Percentiles rank a stretch among this genome's conserved stretches.
Evolutionary conservation across 2,797 vertebrate species (phyloP).

Genomic region (Buceros bicornis): DNA sequence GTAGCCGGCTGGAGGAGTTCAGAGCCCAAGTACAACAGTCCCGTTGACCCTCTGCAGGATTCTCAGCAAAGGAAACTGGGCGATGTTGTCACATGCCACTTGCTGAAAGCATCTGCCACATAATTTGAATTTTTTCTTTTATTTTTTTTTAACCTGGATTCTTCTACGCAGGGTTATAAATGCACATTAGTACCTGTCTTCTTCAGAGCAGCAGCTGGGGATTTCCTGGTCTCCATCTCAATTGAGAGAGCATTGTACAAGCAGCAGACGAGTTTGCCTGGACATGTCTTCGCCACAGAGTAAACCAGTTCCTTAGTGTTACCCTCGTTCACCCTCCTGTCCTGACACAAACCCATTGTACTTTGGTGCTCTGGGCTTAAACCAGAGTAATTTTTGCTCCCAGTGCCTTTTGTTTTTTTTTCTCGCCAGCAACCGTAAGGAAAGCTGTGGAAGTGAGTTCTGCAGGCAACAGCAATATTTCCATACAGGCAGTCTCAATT

Average conservation of each 20-base stretch:
- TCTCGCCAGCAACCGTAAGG: neutral
- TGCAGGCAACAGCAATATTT: neutral
- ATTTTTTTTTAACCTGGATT: neutral
- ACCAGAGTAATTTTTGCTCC: neutral
- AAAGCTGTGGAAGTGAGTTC: neutral
- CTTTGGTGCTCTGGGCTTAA: neutral
- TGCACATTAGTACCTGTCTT: neutral
- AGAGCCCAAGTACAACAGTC: neutral
- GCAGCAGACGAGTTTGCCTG: neutral
- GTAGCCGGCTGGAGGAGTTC: neutral
- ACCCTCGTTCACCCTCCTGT: neutral
- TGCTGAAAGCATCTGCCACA: neutral
- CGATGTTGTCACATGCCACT: neutral
- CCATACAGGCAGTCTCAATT: neutral
- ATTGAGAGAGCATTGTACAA: neutral
- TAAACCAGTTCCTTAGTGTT: neutral
- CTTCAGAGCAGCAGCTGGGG: neutral
- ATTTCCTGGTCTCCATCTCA: neutral
- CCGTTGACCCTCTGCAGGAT: neutral
- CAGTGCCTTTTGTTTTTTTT: neutral
- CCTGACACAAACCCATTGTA: neutral
- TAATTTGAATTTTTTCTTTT: neutral
- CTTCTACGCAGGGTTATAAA: neutral
- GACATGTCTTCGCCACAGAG: neutral
- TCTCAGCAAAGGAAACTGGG: neutral